phyloP scores from a whole-genome alignment of 2,797 vertebrate genomes.

The Lutjanus campechanus region DNA sequence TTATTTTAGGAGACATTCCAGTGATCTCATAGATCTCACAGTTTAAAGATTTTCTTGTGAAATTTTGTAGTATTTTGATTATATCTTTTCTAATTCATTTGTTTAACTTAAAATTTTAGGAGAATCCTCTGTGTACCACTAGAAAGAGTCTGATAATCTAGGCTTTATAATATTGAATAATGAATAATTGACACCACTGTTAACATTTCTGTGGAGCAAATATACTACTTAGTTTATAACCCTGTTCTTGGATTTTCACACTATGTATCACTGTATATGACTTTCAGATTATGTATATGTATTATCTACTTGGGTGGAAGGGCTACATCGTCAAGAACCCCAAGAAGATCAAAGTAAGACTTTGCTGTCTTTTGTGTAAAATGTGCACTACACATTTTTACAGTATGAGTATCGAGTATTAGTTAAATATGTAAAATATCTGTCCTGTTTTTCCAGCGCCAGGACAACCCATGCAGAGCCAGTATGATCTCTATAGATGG shows the following conservation, averaged over 20 bases:
- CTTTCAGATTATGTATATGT: conserved; percentile 90
- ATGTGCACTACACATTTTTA: background rate
- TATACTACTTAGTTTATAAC: background rate
- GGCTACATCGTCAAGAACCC: conserved; percentile 87
- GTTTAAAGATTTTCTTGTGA: too few relatives aligned
- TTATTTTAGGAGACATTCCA: too few relatives aligned
- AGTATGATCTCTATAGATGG: conserved; percentile 83
- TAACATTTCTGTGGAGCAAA: background rate
- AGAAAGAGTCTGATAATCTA: too few relatives aligned
- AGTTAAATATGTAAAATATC: background rate
- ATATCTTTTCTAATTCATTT: too few relatives aligned
- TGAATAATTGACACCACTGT: too few relatives aligned
- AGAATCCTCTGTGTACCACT: too few relatives aligned
- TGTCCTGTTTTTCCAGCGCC: conserved; percentile 61
- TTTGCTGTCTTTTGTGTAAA: conserved; percentile 1
- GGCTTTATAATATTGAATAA: background rate
- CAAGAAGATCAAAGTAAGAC: conserved; percentile 81
- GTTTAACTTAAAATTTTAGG: too few relatives aligned
- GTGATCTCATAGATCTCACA: too few relatives aligned
- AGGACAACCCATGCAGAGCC: conserved; percentile 73
- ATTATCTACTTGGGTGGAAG: conserved; percentile 89
- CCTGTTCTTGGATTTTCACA: background rate
- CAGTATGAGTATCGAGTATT: background rate
- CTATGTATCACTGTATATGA: background rate
- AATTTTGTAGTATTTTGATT: too few relatives aligned